Evolutionary conservation across 2,113 vertebrate species (phyloP), one percentile per base, ranked within the genome.

Genomic region (Onychorhynchus coronatus): DNA sequence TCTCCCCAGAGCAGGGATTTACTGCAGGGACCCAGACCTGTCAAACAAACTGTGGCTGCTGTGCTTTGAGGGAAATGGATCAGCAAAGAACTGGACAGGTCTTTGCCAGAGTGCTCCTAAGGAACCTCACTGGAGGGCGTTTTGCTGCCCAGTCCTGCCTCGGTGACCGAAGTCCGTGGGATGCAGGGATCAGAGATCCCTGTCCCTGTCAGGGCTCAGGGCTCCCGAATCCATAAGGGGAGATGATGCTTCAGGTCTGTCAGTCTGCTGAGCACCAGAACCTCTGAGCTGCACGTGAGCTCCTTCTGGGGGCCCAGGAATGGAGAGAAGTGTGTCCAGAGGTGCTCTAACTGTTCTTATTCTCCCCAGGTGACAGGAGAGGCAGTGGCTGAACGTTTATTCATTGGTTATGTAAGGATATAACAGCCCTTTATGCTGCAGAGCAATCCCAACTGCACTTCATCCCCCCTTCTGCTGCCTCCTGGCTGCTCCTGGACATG

Each of bases 221-320:
- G 13, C 27, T 10, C 68, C 42, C 85, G 25, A 2, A 24, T 27
- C 56, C 16, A 0, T 2, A 3, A 0, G 2, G 24, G 30, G 39
- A 87, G 44, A 2, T 21, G 71, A 49, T 73, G 79, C 59, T 77
- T 12, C 53, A 31, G 50, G 18, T 41, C 33, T 27, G 2, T 3
- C 23, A 37, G 74, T 31, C 33, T 62, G 76, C 50, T 74, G 50
- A 68, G 42, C 14, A 15, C 19, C 67, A 56, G 42, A 44, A 14
- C 22, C 47, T 52, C 87, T 47, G 50, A 56, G 37, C 50, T 24
- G 61, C 11, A 2, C 2, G 5, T 20, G 50, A 55, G 47, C 33
- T 56, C 56, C 20, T 13, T 20, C 41, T 44, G 56, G 10, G 73
- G 53, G 16, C 44, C 30, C 25, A 11, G 30, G 24, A 2, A 1